Conservation (phyloP, 1,140 invertebrate genomes). For the Condylostylus longicornis region DNA sequence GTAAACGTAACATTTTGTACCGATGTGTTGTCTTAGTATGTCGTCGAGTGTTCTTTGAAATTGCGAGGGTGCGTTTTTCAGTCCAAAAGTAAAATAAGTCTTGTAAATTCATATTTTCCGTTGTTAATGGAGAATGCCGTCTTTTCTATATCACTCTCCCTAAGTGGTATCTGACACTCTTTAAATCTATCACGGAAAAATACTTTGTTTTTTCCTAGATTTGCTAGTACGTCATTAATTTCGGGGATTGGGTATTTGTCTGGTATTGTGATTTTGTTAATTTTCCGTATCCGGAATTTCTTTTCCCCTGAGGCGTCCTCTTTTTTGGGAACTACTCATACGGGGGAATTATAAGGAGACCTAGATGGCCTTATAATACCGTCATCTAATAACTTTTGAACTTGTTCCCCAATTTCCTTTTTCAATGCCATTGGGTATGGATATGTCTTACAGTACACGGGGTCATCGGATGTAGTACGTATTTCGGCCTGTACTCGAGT, state of each 20-base stretch:
- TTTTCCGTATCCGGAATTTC: slow-evolving; percentile 21
- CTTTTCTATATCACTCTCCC: slow-evolving; percentile 19
- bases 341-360: slow-evolving; percentile 3
- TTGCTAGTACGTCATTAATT: slow-evolving; percentile 33
- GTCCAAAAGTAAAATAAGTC: slow-evolving; percentile 5
- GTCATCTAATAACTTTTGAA: slow-evolving; percentile 10
- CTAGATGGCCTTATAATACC: slow-evolving; percentile 16
- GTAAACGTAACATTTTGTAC: too few relatives aligned
- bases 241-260: slow-evolving; percentile 36
- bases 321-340: slow-evolving; percentile 5
- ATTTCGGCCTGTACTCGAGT: slow-evolving; percentile 1
- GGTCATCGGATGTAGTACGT: not conserved
- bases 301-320: slow-evolving; percentile 11
- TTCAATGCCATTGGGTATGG: slow-evolving; percentile 11
- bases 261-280: slow-evolving; percentile 19
- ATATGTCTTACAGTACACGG: slow-evolving; percentile 10
- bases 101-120: slow-evolving; percentile 23
- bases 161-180: slow-evolving; percentile 29
- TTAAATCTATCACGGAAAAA: slow-evolving; percentile 34
- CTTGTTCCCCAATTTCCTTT: slow-evolving; percentile 13
- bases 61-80: slow-evolving; percentile 6
- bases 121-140: slow-evolving; percentile 25
- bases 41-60: too few relatives aligned
- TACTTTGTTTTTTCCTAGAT: slow-evolving; percentile 23
- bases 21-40: too few relatives aligned